Evolutionary conservation across 2,113 vertebrate species (phyloP), one percentile per base, ranked within the genome.

Genomic region (Zosterops japonicus): DNA sequence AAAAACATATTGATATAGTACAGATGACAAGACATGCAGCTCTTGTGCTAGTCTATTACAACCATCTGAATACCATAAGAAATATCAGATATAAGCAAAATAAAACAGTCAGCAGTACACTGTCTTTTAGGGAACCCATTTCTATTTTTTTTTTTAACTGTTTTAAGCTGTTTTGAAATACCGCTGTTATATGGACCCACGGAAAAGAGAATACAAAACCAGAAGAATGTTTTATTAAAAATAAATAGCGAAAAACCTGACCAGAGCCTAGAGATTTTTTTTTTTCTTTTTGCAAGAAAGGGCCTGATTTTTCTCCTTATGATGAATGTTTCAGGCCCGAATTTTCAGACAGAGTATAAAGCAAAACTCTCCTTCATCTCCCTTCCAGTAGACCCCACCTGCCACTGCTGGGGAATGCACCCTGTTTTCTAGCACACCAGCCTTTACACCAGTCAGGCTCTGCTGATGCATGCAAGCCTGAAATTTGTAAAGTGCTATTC

Each of bases 1-100:
- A 95, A 98, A 98, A 98, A 97, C 24, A 83, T 97, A 98, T 97
- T 97, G 97, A 98, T 97, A 97, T 93, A 85, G 95, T 90, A 86
- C 90, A 90, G 94, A 97, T 95, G 96, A 97, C 95, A 98, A 98
- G 97, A 97, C 47, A 71, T 75, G 94, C 72, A 93, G 88, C 87
- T 83, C 79, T 91, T 90, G 68, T 80, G 89, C 79, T 64, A 88
- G 83, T 95, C 91, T 95, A 83, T 87, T 77, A 70, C 90, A 86
- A 63, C 87, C 71, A 92, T 87, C 87, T 94, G 94, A 93, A 84
- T 80, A 94, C 81, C 59, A 20, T 46, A 86, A 83, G 80, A 92
- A 91, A 89, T 86, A 90, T 78, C 90, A 86, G 91, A 86, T 42
- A 84, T 63, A 91, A 86, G 86, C 93, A 92, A 92, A 84, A 89